These are phyloP conservation scores for Callipepla californica DNA, from an alignment of 2,113 vertebrate genomes.

Conservation along the genomic window DNA sequence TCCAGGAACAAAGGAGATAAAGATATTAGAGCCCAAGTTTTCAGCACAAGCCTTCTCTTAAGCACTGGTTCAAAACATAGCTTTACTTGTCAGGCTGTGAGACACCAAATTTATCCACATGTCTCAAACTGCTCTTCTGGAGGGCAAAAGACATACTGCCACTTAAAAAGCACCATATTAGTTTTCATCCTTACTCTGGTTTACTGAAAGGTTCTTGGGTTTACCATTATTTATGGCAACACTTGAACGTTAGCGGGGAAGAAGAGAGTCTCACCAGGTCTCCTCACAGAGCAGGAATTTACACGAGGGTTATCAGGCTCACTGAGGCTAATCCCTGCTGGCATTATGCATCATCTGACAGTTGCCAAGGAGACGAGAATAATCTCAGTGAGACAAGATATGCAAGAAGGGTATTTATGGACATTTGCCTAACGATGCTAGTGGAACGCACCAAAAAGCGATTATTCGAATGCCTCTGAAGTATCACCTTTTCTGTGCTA, in stretches of 20 bases:
- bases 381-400: constrained; percentile 64
- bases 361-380: constrained; percentile 68
- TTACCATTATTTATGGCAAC: constrained; percentile 17
- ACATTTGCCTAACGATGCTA: constrained; percentile 43
- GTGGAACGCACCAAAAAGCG: constrained; percentile 41
- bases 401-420: constrained; percentile 70
- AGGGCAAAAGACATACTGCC: background rate
- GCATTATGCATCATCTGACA: constrained; percentile 67
- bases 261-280: constrained; percentile 11
- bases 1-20: constrained; percentile 33
- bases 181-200: background rate
- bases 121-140: background rate
- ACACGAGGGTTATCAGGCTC: constrained; percentile 45
- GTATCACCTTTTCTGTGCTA: background rate
- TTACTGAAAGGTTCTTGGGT: constrained; percentile 10
- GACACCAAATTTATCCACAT: background rate
- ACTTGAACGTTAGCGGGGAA: background rate
- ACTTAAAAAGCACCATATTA: background rate
- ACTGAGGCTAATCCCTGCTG: constrained; percentile 50
- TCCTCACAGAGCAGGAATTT: constrained; percentile 38
- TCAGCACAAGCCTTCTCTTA: constrained; percentile 33
- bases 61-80: constrained; percentile 15
- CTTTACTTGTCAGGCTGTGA: constrained; percentile 30
- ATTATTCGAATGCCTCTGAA: constrained; percentile 45
- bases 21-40: constrained; percentile 52